phyloP scores from a whole-genome alignment of 2,113 vertebrate species.

The Lota lota region DNA sequence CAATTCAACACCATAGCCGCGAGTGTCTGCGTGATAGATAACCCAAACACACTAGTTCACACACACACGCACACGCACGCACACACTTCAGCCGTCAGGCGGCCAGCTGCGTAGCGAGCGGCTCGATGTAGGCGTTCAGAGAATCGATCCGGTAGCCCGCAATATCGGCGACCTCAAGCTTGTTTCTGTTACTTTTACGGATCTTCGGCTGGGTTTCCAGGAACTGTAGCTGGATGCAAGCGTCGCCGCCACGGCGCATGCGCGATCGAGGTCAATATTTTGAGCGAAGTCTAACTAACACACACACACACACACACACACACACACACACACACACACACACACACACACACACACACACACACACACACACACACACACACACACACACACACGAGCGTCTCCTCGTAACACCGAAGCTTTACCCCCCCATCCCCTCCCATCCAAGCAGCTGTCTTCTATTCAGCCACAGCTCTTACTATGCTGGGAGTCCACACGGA shows the following conservation, averaged over 20 bases:
- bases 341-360: background rate
- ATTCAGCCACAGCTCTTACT: no score
- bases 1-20: no score
- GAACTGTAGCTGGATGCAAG: slow-evolving; percentile 5
- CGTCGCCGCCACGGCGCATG: slow-evolving; percentile 33
- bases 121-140: no score
- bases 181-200: slow-evolving; percentile 21
- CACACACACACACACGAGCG: background rate
- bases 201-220: slow-evolving; percentile 20
- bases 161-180: background rate
- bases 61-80: background rate
- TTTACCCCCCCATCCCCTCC: no score
- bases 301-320: background rate
- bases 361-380: background rate
- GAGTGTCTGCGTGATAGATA: no score
- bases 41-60: background rate
- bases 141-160: no score
- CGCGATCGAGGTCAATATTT: slow-evolving; percentile 21
- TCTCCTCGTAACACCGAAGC: no score
- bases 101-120: background rate
- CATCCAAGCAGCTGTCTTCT: no score
- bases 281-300: background rate
- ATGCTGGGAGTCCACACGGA: no score
- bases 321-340: background rate
- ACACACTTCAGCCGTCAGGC: no score